Percentiles rank a stretch among this genome's conserved stretches.
Evolutionary conservation across 2,113 vertebrate genomes (phyloP).

Genomic region (Lepidothrix coronata): DNA sequence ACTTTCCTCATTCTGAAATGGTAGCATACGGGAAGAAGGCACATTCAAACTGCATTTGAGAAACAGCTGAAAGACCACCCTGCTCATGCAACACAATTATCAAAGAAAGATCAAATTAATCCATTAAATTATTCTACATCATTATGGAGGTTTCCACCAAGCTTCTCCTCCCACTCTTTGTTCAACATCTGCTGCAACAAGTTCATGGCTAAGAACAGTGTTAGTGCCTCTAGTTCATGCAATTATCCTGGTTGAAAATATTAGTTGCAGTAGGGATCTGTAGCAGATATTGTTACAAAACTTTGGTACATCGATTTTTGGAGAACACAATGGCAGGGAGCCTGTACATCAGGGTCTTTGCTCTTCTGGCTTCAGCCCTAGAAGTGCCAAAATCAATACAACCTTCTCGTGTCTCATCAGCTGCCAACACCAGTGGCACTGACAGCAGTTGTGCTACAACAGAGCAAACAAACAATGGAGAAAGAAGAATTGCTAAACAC

Average conservation of each 20-base stretch:
- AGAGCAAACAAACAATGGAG: neutral
- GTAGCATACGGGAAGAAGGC: neutral
- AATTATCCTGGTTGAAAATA: neutral
- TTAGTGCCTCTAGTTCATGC: neutral
- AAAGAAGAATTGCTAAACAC: neutral
- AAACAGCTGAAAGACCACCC: neutral
- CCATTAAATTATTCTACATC: neutral
- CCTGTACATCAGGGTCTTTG: neutral
- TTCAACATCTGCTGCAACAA: neutral
- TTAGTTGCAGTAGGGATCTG: neutral
- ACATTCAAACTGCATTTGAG: neutral
- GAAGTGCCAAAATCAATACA: neutral
- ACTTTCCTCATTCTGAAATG: neutral
- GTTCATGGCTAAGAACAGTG: neutral
- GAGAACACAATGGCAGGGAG: neutral
- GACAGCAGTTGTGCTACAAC: neutral
- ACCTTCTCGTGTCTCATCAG: neutral
- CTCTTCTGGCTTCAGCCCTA: neutral
- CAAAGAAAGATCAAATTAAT: neutral
- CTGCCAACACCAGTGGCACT: neutral
- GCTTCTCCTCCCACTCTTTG: neutral
- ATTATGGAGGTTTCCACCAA: neutral
- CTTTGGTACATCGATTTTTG: neutral
- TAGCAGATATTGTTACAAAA: neutral
- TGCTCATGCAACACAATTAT: neutral